phyloP scores from a whole-genome alignment of 1,140 invertebrate species.

The Leucophenga varia region DNA sequence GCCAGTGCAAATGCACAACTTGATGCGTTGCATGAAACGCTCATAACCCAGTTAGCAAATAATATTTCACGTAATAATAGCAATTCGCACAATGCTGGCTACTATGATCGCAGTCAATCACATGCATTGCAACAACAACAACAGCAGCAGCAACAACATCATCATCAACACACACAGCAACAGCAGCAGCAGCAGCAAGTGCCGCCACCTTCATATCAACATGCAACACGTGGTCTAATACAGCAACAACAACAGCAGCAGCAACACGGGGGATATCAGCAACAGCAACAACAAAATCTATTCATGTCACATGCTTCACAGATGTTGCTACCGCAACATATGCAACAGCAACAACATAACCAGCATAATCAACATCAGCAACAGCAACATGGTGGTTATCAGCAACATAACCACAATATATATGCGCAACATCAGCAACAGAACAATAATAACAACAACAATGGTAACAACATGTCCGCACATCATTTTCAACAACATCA shows the following conservation, averaged over 20 bases:
- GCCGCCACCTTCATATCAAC: conserved; percentile 56
- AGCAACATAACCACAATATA: conserved; percentile 35
- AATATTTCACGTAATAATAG: conserved; percentile 45
- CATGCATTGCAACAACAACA: conserved; percentile 18
- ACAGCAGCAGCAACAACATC: conserved; percentile 15
- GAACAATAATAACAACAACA: conserved; percentile 15
- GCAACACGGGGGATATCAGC: conserved; percentile 20
- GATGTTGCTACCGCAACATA: conserved; percentile 19
- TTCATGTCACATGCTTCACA: conserved; percentile 10
- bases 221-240: conserved; percentile 53
- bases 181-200: conserved; percentile 16
- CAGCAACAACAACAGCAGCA: conserved; percentile 61
- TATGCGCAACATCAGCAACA: conserved; percentile 14
- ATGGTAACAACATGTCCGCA: background rate
- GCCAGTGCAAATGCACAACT: conserved; percentile 46
- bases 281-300: conserved; percentile 35
- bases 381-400: conserved; percentile 23
- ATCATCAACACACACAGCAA: conserved; percentile 14
- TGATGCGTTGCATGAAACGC: conserved; percentile 67
- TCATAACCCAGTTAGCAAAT: conserved; percentile 60
- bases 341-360: conserved; percentile 21
- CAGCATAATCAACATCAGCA: conserved; percentile 22
- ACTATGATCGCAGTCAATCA: background rate
- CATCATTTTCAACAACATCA: conserved; percentile 20
- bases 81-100: background rate